Conservation (phyloP, 2,797 vertebrate species). For the Acanthornis magna region DNA sequence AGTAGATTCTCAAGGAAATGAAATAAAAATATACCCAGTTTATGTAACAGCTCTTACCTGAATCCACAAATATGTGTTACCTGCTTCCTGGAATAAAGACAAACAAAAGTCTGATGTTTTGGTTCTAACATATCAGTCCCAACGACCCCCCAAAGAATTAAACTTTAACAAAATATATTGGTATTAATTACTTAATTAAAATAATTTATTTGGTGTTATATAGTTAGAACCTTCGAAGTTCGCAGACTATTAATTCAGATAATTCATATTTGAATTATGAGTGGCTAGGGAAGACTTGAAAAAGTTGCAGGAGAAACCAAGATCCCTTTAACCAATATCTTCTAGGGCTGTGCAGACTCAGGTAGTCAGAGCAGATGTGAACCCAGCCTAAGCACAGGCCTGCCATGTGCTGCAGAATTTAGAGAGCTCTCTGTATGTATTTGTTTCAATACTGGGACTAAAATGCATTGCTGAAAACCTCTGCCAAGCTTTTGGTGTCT, state of each 20-base stretch:
- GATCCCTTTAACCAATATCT: not conserved
- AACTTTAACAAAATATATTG: not conserved
- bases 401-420: not conserved
- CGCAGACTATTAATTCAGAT: not conserved
- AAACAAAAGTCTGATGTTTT: not conserved
- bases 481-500: not conserved
- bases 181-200: not conserved
- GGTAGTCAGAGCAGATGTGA: not conserved
- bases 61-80: not conserved
- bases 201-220: not conserved
- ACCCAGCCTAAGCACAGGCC: not conserved
- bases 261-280: not conserved
- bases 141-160: not conserved
- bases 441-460: not conserved
- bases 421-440: not conserved
- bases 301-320: not conserved
- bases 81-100: not conserved
- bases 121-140: not conserved
- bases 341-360: not conserved
- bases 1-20: not conserved
- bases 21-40: not conserved
- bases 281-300: not conserved
- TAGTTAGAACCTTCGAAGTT: not conserved
- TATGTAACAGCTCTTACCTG: not conserved
- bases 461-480: not conserved